Percentiles rank a stretch among this genome's conserved stretches.
phyloP scores from a whole-genome alignment of 2,888 invertebrate species.

The Calliopum simillimum region DNA sequence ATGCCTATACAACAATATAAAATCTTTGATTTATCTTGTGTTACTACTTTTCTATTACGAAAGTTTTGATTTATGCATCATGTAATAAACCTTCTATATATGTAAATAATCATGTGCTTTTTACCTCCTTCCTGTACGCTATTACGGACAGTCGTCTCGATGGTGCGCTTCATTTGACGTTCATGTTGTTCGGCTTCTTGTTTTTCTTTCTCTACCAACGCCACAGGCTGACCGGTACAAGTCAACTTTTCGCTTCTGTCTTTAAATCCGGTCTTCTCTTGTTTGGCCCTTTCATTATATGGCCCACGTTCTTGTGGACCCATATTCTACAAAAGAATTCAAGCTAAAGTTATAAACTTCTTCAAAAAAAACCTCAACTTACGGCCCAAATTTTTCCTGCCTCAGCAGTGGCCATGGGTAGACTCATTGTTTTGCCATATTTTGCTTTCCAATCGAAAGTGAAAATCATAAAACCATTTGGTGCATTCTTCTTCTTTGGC shows the following conservation, averaged over 20 bases:
- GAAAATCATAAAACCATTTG: slow-evolving; percentile 57
- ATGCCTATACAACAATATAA: too few relatives aligned
- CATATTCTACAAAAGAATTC: slow-evolving; percentile 52
- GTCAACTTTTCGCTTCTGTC: slow-evolving; percentile 49
- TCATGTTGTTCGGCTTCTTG: slow-evolving; percentile 45
- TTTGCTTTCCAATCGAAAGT: slow-evolving; percentile 56
- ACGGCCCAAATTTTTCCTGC: slow-evolving; percentile 59
- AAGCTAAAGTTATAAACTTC: neutral
- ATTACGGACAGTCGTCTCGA: slow-evolving; percentile 53
- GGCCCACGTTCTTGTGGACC: slow-evolving; percentile 52
- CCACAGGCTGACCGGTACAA: slow-evolving; percentile 53
- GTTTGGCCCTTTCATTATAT: slow-evolving; percentile 54
- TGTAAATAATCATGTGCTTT: neutral
- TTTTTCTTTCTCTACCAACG: slow-evolving; percentile 50
- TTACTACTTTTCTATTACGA: too few relatives aligned
- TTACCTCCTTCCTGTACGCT: slow-evolving; percentile 54
- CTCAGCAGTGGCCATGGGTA: slow-evolving; percentile 48
- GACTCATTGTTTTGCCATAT: slow-evolving; percentile 44
- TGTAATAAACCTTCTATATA: neutral
- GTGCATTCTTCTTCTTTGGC: slow-evolving; percentile 51
- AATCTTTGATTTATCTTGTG: too few relatives aligned
- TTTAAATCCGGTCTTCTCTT: slow-evolving; percentile 35
- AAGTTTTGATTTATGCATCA: too few relatives aligned
- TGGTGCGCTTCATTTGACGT: slow-evolving; percentile 55
- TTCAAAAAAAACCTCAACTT: slow-evolving; percentile 29